Base-by-base conservation (phyloP, 2,113 vertebrate species). In the Pristiophorus japonicus region DNA sequence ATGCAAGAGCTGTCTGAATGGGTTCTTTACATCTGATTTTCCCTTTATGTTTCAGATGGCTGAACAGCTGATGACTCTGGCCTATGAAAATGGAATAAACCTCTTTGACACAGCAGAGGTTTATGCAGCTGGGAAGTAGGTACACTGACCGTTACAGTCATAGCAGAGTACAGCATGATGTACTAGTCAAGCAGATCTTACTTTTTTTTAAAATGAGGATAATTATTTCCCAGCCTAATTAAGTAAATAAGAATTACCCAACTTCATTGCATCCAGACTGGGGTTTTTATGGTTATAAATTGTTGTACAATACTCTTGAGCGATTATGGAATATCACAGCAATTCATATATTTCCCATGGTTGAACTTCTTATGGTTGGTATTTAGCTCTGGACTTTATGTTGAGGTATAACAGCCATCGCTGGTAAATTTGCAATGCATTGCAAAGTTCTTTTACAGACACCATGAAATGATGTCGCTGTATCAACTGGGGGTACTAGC, bases 31-130 rank as follows among this genome's bases (percentile, higher is more conserved):
- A 70, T 51, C 20, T 30, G 65, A 30, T 62, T 34, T 94, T 42
- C 34, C 55, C 11, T 3, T 73, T 62, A 62, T 59, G 45, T 97
- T 97, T 51, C 98, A 99, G 99, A 99, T 98, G 98, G 99, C 99
- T 0, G 99, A 99, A 97, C 99, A 99, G 97, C 98, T 99, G 96
- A 98, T 99, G 99, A 99, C 98, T 96, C 96, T 99, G 97, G 99
- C 99, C 95, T 99, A 99, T 1, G 99, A 99, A 97, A 99, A 99
- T 0, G 99, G 99, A 97, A 99, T 99, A 97, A 99, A 99, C 98
- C 98, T 99, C 96, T 99, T 99, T 24, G 99, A 99, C 97, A 99
- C 99, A 0, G 99, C 99, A 0, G 99, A 99, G 96, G 99, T 99
- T 97, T 99, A 99, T 1, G 99, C 99, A 0, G 99, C 99, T 0